Base-by-base conservation (phyloP, 2,113 vertebrate genomes). In the Alaudala cheleensis region DNA sequence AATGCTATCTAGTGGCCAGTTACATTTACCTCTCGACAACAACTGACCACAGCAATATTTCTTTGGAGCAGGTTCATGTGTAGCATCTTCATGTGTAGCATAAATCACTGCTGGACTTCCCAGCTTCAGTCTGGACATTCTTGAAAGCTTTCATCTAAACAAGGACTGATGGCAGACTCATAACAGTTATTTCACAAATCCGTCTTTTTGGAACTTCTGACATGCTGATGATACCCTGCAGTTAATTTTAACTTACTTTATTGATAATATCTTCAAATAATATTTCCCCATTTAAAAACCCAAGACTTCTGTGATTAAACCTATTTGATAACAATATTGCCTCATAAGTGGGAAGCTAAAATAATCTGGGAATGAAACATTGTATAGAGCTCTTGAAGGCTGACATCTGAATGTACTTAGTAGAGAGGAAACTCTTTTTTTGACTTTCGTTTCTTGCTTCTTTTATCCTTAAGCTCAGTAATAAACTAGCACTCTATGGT, bases 401-500 rank as follows among this genome's bases (percentile, higher is more conserved):
- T 95, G 88, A 98, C 98, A 98, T 98, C 98, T 98, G 98, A 98
- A 98, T 98, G 97, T 97, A 98, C 97, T 98, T 98, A 98, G 96
- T 24, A 34, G 74, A 96, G 90, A 97, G 97, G 94, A 98, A 98
- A 97, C 94, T 83, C 94, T 21, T 96, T 95, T 97, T 95, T 77
- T 45, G 45, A 96, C 97, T 97, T 98, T 98, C 96, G 97, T 98
- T 98, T 98, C 96, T 98, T 98, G 80, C 81, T 98, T 97, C 98
- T 98, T 98, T 98, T 98, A 98, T 98, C 98, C 97, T 97, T 98
- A 98, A 98, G 97, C 98, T 98, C 94, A 92, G 98, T 98, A 97
- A 98, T 98, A 98, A 98, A 98, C 98, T 98, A 98, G 97, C 98
- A 98, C 98, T 98, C 94, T 91, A 79, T 98, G 98, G 98, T 98